Percentiles rank a stretch among this genome's conserved stretches.
Evolutionary conservation across 2,888 invertebrate genomes (phyloP).

Genomic region (Harpalus rubripes): DNA sequence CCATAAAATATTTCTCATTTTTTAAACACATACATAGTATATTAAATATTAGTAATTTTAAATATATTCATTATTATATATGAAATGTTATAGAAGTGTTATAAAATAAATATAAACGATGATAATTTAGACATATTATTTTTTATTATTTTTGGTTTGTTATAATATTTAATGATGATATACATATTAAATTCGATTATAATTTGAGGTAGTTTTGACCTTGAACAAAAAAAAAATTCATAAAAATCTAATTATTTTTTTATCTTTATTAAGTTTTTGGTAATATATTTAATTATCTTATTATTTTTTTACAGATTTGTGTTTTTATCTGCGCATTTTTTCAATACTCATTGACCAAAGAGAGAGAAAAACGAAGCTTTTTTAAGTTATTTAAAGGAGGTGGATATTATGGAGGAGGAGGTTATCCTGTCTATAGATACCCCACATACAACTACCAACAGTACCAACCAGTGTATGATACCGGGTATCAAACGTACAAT

Average conservation of each 20-base stretch:
- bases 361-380: conserved; percentile 19
- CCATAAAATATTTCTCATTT: no score
- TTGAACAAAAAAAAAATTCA: neutral
- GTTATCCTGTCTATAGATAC: conserved; percentile 25
- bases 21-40: no score
- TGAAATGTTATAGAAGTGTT: no score
- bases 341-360: conserved; percentile 5
- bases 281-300: neutral
- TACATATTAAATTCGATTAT: no score
- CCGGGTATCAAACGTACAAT: neutral
- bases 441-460: conserved; percentile 18
- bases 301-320: conserved; percentile 5
- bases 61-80: no score
- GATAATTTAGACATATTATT: no score
- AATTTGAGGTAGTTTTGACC: neutral
- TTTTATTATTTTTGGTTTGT: no score
- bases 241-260: neutral
- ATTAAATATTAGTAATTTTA: no score
- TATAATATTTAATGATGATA: no score
- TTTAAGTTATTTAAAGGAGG: conserved; percentile 26
- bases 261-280: neutral
- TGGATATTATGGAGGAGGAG: conserved; percentile 9
- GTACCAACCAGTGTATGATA: conserved; percentile 6
- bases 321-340: neutral
- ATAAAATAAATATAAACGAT: no score